Evolutionary conservation across 2,888 invertebrate genomes (phyloP).

Genomic region (Herminia tarsipennalis): DNA sequence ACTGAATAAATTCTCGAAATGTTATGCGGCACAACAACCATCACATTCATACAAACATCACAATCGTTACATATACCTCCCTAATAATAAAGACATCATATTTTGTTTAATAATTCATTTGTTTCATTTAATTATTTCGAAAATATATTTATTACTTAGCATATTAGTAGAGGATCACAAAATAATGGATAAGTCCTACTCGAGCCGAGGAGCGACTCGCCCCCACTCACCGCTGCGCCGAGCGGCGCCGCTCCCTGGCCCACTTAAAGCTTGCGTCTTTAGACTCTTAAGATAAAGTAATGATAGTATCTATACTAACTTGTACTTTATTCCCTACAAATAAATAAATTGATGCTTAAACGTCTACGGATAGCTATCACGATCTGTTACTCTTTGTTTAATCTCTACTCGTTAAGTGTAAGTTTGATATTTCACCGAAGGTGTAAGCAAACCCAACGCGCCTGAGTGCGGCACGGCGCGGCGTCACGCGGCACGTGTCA

Average conservation of each 20-base stretch:
- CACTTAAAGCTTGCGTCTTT: constrained; percentile 61
- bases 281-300: constrained; percentile 47
- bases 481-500: not conserved
- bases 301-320: constrained; percentile 59
- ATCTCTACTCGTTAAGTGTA: constrained; percentile 20
- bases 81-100: constrained; percentile 36
- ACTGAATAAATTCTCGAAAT: constrained; percentile 54
- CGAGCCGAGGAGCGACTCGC: constrained; percentile 21
- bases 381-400: constrained; percentile 30
- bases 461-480: no score
- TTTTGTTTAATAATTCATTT: constrained; percentile 27
- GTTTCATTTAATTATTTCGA: constrained; percentile 40
- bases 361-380: constrained; percentile 51
- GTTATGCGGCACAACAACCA: constrained; percentile 39
- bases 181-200: constrained; percentile 48
- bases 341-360: constrained; percentile 66
- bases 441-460: no score
- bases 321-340: constrained; percentile 75
- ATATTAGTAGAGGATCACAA: constrained; percentile 56
- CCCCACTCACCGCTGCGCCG: not conserved
- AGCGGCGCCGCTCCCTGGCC: constrained; percentile 31
- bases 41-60: constrained; percentile 50
- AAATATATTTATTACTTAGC: constrained; percentile 55
- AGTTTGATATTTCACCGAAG: constrained; percentile 20
- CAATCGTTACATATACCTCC: constrained; percentile 34